A percentile compares a stretch with the other conserved stretches of the same genome.
Evolutionary conservation across 2,797 vertebrate species (phyloP).

Genomic region (Enteromius trimaculatus): DNA sequence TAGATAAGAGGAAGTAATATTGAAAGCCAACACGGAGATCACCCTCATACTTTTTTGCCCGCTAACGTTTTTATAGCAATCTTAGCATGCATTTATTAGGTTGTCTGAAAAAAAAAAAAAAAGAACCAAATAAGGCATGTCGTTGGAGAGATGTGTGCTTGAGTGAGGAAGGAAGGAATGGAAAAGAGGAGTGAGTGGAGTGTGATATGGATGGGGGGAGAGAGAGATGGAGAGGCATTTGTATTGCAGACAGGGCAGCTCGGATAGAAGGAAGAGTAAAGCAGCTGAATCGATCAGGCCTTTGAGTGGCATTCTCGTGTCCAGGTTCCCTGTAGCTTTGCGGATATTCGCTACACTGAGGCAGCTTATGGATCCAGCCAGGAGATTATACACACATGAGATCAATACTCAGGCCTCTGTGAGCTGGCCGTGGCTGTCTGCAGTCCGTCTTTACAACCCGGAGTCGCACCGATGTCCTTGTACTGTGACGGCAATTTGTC

Average conservation of each 20-base stretch:
- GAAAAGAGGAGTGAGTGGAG: slow-evolving; percentile 44
- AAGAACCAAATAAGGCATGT: slow-evolving; percentile 22
- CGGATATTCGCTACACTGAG: slow-evolving; percentile 64
- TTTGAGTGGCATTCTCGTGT: slow-evolving; percentile 70
- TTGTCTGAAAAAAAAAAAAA: slow-evolving; percentile 22
- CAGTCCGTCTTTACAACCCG: slow-evolving; percentile 56
- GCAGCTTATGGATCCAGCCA: slow-evolving; percentile 72
- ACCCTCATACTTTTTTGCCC: slow-evolving; percentile 65
- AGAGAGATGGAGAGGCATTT: slow-evolving; percentile 57
- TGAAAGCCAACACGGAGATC: slow-evolving; percentile 59
- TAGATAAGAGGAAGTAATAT: slow-evolving; percentile 65
- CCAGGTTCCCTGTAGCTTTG: slow-evolving; percentile 64
- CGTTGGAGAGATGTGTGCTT: slow-evolving; percentile 59
- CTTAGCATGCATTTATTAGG: slow-evolving; percentile 72
- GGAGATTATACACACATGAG: slow-evolving; percentile 73
- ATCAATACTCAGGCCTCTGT: slow-evolving; percentile 72
- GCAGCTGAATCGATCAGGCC: slow-evolving; percentile 72
- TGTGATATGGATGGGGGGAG: slow-evolving; percentile 23
- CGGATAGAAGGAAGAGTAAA: slow-evolving; percentile 62
- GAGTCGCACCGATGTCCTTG: slow-evolving; percentile 52
- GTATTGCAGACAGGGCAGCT: slow-evolving; percentile 58
- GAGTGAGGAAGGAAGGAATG: slow-evolving; percentile 42
- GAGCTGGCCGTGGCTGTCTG: slow-evolving; percentile 45
- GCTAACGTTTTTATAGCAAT: slow-evolving; percentile 60
- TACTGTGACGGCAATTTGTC: slow-evolving; percentile 59